These are phyloP conservation scores for Charina bottae DNA, from an alignment of 2,113 vertebrate species.

Conservation along the genomic window DNA sequence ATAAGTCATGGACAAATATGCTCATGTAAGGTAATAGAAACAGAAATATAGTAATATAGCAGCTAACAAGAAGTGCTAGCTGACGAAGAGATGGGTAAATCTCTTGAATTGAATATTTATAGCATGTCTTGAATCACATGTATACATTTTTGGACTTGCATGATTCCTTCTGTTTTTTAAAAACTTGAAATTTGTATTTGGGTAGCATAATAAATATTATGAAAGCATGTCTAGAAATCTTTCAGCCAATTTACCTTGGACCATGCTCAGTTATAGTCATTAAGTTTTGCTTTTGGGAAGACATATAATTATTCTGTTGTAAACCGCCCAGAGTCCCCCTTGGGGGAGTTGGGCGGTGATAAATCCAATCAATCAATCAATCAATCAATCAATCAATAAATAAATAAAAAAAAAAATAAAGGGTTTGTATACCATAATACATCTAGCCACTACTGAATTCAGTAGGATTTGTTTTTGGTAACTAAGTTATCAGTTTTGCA, in stretches of 20 bases:
- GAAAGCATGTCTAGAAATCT: not conserved
- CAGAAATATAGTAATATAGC: not conserved
- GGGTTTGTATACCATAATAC: not conserved
- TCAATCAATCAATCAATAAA: too few relatives aligned
- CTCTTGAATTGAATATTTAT: not conserved
- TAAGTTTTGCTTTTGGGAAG: not conserved
- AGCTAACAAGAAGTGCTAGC: not conserved
- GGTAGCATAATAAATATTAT: constrained; percentile 15
- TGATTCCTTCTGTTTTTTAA: not conserved
- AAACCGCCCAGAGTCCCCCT: too few relatives aligned
- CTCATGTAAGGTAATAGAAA: not conserved
- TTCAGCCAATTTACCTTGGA: not conserved
- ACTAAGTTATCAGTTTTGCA: not conserved
- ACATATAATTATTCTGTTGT: too few relatives aligned
- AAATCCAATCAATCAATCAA: too few relatives aligned
- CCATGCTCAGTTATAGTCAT: not conserved
- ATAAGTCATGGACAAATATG: not conserved
- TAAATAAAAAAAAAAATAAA: too few relatives aligned
- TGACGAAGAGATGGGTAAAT: not conserved
- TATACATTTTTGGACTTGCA: constrained; percentile 13
- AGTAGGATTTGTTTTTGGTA: not conserved
- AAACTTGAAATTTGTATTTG: not conserved
- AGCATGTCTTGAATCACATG: not conserved
- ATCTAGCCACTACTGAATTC: not conserved
- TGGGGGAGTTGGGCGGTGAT: too few relatives aligned